Percentiles rank a stretch among this genome's conserved stretches.
phyloP scores from a whole-genome alignment of 92 coral and sea anemone genomes.

The Actinernus sp. region DNA sequence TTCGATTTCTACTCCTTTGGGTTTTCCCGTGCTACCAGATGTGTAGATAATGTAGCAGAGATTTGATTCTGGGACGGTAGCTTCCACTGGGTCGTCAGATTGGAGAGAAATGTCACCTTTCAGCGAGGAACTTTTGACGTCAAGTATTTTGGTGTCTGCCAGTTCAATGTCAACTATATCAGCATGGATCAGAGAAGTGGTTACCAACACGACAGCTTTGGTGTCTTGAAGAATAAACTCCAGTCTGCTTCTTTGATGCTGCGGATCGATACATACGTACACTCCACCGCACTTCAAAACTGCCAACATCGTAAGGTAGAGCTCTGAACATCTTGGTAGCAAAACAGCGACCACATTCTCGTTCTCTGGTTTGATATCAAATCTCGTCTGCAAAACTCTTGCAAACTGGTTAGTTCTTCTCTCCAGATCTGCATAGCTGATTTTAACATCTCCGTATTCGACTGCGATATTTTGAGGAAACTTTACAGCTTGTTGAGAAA shows the following conservation, averaged over 20 bases:
- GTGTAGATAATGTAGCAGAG: conserved; percentile 30
- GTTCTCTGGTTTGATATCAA: too few relatives aligned
- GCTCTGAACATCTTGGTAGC: too few relatives aligned
- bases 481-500: too few relatives aligned
- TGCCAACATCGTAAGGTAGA: too few relatives aligned
- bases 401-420: too few relatives aligned
- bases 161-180: background rate
- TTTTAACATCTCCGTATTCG: too few relatives aligned
- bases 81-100: background rate
- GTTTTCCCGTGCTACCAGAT: conserved; percentile 29
- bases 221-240: conserved; percentile 10
- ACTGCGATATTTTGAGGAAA: too few relatives aligned
- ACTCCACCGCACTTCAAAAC: too few relatives aligned
- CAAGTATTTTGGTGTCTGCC: background rate
- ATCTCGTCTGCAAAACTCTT: too few relatives aligned
- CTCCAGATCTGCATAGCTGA: too few relatives aligned
- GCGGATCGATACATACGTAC: conserved; percentile 19
- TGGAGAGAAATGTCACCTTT: background rate
- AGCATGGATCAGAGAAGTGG: background rate
- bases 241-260: conserved; percentile 15
- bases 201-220: conserved; percentile 3
- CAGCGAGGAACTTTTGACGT: background rate
- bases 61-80: background rate
- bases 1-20: conserved; percentile 20
- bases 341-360: too few relatives aligned